Conservation (phyloP, 2,113 vertebrate species). For the Ceuthmochares aereus region DNA sequence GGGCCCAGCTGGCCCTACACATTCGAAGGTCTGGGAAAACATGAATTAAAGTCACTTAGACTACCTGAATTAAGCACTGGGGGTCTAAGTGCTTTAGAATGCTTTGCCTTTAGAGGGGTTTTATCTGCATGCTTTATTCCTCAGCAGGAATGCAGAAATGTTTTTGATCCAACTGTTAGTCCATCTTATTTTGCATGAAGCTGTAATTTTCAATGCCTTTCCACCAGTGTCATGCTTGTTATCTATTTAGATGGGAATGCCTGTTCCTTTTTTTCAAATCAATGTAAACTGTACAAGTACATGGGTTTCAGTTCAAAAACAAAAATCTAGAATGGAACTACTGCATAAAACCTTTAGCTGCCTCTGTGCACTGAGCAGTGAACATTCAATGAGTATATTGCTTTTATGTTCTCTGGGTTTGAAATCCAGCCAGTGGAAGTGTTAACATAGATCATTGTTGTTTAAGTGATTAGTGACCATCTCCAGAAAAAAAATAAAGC, state of each 20-base stretch:
- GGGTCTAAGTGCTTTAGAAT: neutral
- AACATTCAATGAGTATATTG: neutral
- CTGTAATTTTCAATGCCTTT: neutral
- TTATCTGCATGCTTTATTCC: neutral
- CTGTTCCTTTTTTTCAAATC: neutral
- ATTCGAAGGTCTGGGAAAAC: neutral
- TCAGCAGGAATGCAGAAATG: neutral
- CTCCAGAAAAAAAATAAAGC: neutral
- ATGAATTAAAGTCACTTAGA: conserved; percentile 2
- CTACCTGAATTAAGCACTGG: conserved; percentile 59
- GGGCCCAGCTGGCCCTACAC: conserved; percentile 26
- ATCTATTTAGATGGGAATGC: neutral
- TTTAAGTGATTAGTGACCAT: neutral
- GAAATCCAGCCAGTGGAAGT: neutral
- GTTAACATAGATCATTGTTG: neutral
- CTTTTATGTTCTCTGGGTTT: neutral
- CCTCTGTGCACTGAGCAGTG: rapidly evolving
- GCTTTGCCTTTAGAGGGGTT: neutral
- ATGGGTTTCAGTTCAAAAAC: neutral
- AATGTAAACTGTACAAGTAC: neutral
- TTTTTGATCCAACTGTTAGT: neutral
- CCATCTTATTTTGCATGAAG: neutral
- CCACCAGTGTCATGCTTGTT: neutral
- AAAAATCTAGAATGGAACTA: neutral
- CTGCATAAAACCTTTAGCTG: neutral